Conservation (phyloP, 2,113 vertebrate genomes). For the Cryptotis parvus region DNA sequence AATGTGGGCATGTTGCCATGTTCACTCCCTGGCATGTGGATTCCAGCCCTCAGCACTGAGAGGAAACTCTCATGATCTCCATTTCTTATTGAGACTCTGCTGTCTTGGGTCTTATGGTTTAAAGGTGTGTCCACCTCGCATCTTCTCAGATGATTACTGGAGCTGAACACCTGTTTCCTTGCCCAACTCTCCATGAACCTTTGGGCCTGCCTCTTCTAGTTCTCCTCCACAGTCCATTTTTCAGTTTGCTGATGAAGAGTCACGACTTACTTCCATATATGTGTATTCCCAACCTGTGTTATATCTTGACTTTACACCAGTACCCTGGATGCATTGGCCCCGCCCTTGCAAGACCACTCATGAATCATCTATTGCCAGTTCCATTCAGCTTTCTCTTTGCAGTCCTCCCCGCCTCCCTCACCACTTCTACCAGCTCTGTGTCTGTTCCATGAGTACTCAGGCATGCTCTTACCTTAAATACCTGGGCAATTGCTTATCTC, state of each 20-base stretch:
- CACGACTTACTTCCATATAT: no score
- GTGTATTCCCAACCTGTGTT: no score
- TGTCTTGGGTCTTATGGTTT: background rate
- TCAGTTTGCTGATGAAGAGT: background rate
- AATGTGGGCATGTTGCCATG: background rate
- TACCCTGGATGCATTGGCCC: background rate
- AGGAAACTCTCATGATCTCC: background rate
- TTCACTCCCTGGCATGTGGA: rapidly evolving
- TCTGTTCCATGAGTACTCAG: background rate
- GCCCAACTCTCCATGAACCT: background rate
- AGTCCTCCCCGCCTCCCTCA: background rate
- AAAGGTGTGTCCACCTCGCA: background rate
- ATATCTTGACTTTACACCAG: background rate
- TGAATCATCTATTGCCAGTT: background rate
- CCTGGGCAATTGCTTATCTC: background rate
- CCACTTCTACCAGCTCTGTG: background rate
- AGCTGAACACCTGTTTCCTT: background rate
- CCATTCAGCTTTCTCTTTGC: no score
- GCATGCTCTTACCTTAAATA: background rate
- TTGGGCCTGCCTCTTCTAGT: background rate
- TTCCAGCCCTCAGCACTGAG: background rate
- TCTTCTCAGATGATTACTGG: background rate
- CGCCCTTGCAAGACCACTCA: background rate
- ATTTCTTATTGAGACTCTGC: background rate
- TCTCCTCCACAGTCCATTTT: background rate